Conservation (phyloP, 2,888 invertebrate species). For the Drosophila koepferae region DNA sequence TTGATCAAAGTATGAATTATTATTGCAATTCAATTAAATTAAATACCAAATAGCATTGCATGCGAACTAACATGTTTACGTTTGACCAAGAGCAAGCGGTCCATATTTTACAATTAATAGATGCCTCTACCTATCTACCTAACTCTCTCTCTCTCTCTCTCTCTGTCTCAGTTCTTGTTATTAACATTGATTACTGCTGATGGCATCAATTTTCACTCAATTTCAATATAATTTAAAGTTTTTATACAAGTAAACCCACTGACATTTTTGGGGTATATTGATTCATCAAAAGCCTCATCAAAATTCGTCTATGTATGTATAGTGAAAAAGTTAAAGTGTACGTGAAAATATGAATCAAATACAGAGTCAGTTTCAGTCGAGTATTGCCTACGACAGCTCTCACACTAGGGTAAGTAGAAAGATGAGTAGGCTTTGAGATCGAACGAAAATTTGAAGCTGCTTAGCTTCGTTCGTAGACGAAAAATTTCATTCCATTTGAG, state of each 20-base stretch:
- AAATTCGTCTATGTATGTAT: too few species aligned
- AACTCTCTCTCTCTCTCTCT: not conserved
- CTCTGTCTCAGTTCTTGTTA: not conserved
- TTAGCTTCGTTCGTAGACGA: not conserved
- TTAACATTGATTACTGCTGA: too few species aligned
- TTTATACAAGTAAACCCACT: too few species aligned
- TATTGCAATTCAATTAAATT: slow-evolving; percentile 27
- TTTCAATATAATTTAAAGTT: too few species aligned
- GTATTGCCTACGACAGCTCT: not conserved
- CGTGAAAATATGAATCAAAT: not conserved
- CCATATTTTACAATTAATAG: slow-evolving; percentile 50
- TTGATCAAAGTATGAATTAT: slow-evolving; percentile 58
- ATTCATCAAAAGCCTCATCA: too few species aligned
- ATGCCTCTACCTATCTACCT: not conserved
- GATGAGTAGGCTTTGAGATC: not conserved
- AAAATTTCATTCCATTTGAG: not conserved
- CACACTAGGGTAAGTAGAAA: too few species aligned
- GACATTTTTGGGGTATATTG: too few species aligned
- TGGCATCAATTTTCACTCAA: too few species aligned
- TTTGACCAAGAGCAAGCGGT: slow-evolving; percentile 10
- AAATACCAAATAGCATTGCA: not conserved
- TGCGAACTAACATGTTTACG: slow-evolving; percentile 13
- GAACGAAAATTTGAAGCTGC: not conserved
- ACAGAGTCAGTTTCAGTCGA: not conserved
- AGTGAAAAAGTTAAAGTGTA: not conserved